Evolutionary conservation across 2,797 vertebrate species (phyloP).

Genomic region (Mormyrops attenuatus): DNA sequence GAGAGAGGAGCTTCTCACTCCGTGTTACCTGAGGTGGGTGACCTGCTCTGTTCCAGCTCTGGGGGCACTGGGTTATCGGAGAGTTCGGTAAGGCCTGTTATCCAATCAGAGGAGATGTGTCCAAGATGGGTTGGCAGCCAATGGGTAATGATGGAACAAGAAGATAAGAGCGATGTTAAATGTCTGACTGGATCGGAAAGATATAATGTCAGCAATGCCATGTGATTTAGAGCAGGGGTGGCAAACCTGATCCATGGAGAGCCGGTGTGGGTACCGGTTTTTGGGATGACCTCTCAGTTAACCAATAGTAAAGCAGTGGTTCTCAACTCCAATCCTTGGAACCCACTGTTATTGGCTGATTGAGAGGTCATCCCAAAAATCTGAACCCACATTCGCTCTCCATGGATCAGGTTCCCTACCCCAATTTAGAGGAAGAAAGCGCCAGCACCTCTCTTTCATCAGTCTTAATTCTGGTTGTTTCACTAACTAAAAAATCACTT

Average conservation of each 20-base stretch:
- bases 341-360: neutral
- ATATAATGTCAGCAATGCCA: neutral
- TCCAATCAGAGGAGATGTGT: constrained; percentile 27
- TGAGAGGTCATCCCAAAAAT: neutral
- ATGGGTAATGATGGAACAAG: constrained; percentile 20
- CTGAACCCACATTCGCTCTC: neutral
- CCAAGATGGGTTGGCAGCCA: neutral
- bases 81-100: constrained; percentile 88
- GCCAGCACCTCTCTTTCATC: neutral
- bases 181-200: neutral
- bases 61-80: constrained; percentile 92
- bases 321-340: neutral
- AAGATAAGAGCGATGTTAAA: constrained; percentile 21
- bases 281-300: neutral
- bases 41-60: constrained; percentile 94
- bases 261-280: neutral
- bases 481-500: neutral
- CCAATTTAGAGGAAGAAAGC: neutral
- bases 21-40: constrained; percentile 90
- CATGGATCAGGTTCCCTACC: neutral
- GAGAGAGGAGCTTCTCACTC: neutral
- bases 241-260: neutral
- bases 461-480: neutral
- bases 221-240: neutral
- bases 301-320: neutral